A percentile compares a stretch with the other conserved stretches of the same genome.
Evolutionary conservation across 1,140 invertebrate genomes (phyloP).

Genomic region (Berghia stephanieae): DNA sequence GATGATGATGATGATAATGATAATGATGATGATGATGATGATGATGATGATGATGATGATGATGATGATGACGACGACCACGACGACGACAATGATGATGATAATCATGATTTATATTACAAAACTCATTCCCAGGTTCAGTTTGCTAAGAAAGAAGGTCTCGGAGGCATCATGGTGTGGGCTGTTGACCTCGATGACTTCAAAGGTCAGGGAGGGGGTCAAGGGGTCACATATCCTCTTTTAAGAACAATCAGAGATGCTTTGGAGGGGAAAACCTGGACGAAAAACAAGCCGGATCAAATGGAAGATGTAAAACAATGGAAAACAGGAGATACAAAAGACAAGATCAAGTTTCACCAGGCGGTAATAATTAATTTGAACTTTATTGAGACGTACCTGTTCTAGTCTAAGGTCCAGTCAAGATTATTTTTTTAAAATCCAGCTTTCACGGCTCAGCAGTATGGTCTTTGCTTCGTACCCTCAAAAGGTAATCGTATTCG

Average conservation of each 20-base stretch:
- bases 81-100: neutral
- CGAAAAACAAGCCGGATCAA: neutral
- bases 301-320: neutral
- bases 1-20: conserved; percentile 4
- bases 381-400: too few species aligned
- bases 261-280: conserved; percentile 5
- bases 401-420: too few species aligned
- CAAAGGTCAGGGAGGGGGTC: conserved; percentile 6
- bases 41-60: neutral
- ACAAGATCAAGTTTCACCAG: neutral
- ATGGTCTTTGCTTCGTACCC: too few species aligned
- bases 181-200: conserved; percentile 85
- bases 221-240: conserved; percentile 12
- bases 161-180: conserved; percentile 96
- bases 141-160: conserved; percentile 72
- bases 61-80: too few species aligned
- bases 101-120: neutral
- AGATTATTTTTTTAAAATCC: too few species aligned
- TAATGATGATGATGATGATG: neutral
- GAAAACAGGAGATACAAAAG: neutral
- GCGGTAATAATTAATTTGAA: too few species aligned
- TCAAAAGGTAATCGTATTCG: too few species aligned
- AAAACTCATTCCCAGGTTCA: conserved; percentile 3
- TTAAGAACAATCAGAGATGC: conserved; percentile 11
- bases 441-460: too few species aligned